A percentile compares a stretch with the other conserved stretches of the same genome.
phyloP scores from a whole-genome alignment of 2,888 invertebrate genomes.

The Gastracanthus pulcherrimus region DNA sequence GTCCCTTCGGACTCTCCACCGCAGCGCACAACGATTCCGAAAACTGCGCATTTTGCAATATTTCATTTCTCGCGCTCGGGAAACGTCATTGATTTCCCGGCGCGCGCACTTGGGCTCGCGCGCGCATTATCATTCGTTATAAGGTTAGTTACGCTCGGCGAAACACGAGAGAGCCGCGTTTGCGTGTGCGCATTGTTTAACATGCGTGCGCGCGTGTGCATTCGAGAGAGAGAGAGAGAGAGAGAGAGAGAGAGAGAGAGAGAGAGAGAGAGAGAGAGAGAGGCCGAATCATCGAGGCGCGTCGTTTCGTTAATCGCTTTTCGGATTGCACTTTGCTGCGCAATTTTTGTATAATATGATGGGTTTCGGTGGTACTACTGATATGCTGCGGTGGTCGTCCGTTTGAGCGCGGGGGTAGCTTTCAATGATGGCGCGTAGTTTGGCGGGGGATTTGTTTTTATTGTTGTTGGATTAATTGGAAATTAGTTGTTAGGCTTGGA shows the following conservation, averaged over 20 bases:
- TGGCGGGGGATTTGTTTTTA: too few species aligned
- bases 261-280: constrained; percentile 12
- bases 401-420: too few species aligned
- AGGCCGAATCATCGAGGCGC: constrained; percentile 43
- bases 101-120: not conserved
- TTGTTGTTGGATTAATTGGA: too few species aligned
- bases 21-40: not conserved
- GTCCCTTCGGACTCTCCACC: not conserved
- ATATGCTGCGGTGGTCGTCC: too few species aligned
- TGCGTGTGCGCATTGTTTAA: constrained; percentile 39
- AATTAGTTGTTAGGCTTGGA: too few species aligned
- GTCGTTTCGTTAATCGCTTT: constrained; percentile 51
- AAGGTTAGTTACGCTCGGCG: constrained; percentile 52
- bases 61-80: constrained; percentile 33
- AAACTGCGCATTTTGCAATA: constrained; percentile 25
- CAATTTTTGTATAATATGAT: too few species aligned
- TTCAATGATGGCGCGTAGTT: too few species aligned
- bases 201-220: not conserved
- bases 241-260: constrained; percentile 8
- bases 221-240: too few species aligned
- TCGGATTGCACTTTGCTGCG: constrained; percentile 21
- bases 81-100: constrained; percentile 50
- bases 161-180: too few species aligned
- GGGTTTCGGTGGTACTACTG: too few species aligned
- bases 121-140: constrained; percentile 55